phyloP scores from a whole-genome alignment of 2,113 vertebrate species.

The Psittacara wagleri region DNA sequence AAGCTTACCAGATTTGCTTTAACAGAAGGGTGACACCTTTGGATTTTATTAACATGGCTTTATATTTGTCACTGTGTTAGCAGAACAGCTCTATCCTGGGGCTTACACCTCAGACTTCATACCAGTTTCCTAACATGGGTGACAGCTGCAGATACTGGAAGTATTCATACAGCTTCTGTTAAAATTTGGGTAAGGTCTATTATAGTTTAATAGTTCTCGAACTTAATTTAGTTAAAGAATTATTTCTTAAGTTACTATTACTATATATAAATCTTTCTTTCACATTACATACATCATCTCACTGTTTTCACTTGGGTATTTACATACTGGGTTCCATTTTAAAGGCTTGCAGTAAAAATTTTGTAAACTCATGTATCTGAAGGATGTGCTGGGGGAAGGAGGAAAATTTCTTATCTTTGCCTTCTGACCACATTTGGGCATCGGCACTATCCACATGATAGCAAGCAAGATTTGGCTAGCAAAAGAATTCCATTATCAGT shows the following conservation, averaged over 20 bases:
- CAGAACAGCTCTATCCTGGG: neutral
- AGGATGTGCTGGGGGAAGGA: neutral
- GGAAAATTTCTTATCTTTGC: neutral
- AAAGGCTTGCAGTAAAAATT: neutral
- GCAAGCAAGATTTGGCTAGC: neutral
- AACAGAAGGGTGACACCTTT: neutral
- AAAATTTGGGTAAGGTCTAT: neutral
- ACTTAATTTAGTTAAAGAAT: neutral
- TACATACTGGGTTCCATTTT: neutral
- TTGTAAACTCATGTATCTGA: neutral
- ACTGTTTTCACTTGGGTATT: neutral
- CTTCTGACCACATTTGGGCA: neutral
- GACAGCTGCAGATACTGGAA: neutral
- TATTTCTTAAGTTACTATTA: neutral
- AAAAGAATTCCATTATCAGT: neutral
- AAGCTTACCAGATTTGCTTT: neutral
- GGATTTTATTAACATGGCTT: neutral
- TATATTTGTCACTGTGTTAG: neutral
- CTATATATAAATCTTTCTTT: neutral
- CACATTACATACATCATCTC: neutral
- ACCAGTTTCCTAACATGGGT: neutral
- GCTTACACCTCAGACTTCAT: neutral
- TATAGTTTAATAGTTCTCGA: neutral
- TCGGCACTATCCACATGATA: neutral
- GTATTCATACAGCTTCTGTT: neutral